These are phyloP conservation scores for Cryptocephalus moraei DNA, from an alignment of 2,888 invertebrate species.

Conservation along the genomic window DNA sequence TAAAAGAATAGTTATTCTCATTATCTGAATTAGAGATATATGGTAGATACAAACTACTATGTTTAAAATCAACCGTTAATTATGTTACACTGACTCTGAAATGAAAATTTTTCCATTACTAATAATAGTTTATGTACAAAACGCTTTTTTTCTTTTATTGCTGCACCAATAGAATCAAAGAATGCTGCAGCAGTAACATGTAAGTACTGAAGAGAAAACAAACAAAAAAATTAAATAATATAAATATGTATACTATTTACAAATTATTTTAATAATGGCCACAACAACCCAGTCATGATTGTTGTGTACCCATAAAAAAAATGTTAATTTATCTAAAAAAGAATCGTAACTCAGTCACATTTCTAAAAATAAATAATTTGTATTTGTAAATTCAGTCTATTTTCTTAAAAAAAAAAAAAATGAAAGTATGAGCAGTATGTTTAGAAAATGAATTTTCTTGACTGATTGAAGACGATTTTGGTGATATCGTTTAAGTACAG, in stretches of 20 bases:
- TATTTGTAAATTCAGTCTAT: constrained; percentile 33
- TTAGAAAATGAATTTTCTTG: neutral
- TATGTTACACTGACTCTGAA: constrained; percentile 21
- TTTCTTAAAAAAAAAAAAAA: constrained; percentile 11
- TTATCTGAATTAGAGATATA: constrained; percentile 25
- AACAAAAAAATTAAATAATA: neutral
- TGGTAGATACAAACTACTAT: constrained; percentile 30
- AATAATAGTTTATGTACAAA: neutral
- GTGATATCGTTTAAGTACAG: no score
- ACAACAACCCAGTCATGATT: constrained; percentile 14
- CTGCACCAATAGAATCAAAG: neutral
- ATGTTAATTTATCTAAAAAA: constrained; percentile 17
- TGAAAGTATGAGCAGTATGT: constrained; percentile 7
- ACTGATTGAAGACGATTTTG: no score
- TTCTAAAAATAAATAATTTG: constrained; percentile 28
- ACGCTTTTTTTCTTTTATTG: neutral
- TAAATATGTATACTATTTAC: constrained; percentile 7
- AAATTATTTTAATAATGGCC: constrained; percentile 4
- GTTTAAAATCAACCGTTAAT: constrained; percentile 15
- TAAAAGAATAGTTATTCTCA: constrained; percentile 33
- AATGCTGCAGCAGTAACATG: neutral
- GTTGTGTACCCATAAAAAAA: constrained; percentile 8
- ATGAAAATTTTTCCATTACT: constrained; percentile 1
- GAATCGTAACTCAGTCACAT: constrained; percentile 26
- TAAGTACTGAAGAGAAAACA: neutral